phyloP scores from a whole-genome alignment of 2,113 vertebrate species.

The Atractosteus spatula region DNA sequence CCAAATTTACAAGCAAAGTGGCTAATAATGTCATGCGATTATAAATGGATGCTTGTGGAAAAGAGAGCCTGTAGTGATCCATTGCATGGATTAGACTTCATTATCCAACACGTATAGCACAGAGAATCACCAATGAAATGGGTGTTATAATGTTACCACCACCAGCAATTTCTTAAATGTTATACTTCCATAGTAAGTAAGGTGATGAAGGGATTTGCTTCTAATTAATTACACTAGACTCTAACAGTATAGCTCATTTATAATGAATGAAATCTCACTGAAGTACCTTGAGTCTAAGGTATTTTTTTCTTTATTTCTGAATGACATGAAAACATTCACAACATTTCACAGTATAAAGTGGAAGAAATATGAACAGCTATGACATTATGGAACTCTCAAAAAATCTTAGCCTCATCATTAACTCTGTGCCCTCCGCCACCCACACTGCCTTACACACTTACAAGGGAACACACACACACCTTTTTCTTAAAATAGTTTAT shows the following conservation, averaged over 20 bases:
- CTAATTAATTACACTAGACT: conserved; percentile 68
- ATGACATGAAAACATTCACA: too few relatives aligned
- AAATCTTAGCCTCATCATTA: too few relatives aligned
- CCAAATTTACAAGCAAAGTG: conserved; percentile 74
- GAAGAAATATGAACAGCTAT: too few relatives aligned
- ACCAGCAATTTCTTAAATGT: conserved; percentile 69
- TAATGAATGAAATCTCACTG: too few relatives aligned
- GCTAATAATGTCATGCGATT: conserved; percentile 73
- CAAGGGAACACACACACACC: not conserved
- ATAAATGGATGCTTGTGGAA: conserved; percentile 58
- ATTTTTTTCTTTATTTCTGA: too few relatives aligned
- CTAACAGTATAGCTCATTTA: too few relatives aligned
- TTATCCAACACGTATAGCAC: conserved; percentile 53
- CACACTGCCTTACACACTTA: too few relatives aligned
- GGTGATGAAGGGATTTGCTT: conserved; percentile 55
- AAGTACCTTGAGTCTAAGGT: too few relatives aligned
- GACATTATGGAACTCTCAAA: too few relatives aligned
- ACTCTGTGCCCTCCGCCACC: too few relatives aligned
- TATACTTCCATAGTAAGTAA: conserved; percentile 61
- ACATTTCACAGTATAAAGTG: too few relatives aligned
- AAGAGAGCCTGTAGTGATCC: conserved; percentile 60
- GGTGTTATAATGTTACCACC: conserved; percentile 51
- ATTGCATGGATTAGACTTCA: conserved; percentile 63
- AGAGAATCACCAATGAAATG: conserved; percentile 54
- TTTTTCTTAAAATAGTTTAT: conserved; percentile 56